These are phyloP conservation scores for Luscinia luscinia DNA, from an alignment of 2,797 vertebrate species.

Conservation along the genomic window DNA sequence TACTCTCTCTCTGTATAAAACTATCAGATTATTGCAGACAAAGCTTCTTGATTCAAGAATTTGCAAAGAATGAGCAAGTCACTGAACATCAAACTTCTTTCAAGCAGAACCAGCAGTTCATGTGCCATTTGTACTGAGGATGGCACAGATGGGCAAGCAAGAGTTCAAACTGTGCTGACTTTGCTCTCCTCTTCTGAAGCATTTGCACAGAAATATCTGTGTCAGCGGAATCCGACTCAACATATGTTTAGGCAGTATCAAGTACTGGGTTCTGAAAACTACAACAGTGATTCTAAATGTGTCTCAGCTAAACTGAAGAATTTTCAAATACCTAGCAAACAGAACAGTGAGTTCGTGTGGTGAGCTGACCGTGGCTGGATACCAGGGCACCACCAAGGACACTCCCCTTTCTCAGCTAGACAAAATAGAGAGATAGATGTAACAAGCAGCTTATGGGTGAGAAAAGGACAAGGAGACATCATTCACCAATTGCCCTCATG, in stretches of 20 bases:
- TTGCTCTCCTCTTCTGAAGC: not conserved
- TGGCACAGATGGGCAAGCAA: not conserved
- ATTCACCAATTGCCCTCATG: not conserved
- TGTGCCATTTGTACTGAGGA: not conserved
- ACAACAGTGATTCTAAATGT: not conserved
- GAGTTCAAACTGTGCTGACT: not conserved
- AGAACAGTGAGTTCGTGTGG: not conserved
- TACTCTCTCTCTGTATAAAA: not conserved
- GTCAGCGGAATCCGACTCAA: rapidly evolving
- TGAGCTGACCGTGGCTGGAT: not conserved
- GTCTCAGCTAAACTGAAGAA: not conserved
- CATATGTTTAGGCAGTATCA: not conserved
- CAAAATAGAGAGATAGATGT: not conserved
- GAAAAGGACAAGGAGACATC: not conserved
- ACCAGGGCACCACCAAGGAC: not conserved
- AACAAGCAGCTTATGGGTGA: not conserved
- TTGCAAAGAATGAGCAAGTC: not conserved
- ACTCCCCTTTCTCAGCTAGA: not conserved
- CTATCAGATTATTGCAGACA: not conserved
- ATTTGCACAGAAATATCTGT: not conserved
- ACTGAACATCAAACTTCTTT: not conserved
- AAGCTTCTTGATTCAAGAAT: not conserved
- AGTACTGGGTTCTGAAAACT: not conserved
- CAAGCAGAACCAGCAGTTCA: not conserved
- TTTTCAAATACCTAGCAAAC: not conserved